Evolutionary conservation across 2,797 vertebrate species (phyloP), one percentile per base, ranked within the genome.

Genomic region (Epinephelus coioides): DNA sequence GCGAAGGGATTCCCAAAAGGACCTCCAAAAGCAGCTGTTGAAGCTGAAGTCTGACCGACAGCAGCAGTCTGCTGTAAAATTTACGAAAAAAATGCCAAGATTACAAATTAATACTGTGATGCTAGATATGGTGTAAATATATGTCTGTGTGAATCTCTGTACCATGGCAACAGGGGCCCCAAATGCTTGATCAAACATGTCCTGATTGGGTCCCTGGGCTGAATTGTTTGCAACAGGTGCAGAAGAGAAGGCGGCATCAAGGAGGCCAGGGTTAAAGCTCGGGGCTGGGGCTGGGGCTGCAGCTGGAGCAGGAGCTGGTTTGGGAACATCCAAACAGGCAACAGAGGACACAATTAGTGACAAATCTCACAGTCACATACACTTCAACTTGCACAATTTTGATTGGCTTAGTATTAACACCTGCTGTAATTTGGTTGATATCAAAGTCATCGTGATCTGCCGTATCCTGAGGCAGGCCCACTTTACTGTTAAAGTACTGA

Each of bases 1-100:
- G 94, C 96, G 88, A 99, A 98, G 8, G 96, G 97, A 82, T 98
- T 97, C 74, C 97, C 97, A 90, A 97, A 96, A 77, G 94, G 82
- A 86, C 96, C 96, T 30, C 86, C 96, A 82, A 97, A 96, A 49
- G 83, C 87, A 88, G 86, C 91, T 67, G 95, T 83, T 73, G 90
- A 83, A 21, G 72, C 87, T 73, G 90, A 77, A 23, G 59, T 87
- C 78, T 93, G 95, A 79, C 59, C 86, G 23, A 86, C 82, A 68
- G 91, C 65, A 60, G 89, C 57, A 54, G 66, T 87, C 90, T 91
- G 89, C 54, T 62, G 63, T 4, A 10, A 53, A 11, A 50, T 15
- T 0, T 0, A 64, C 11, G 27, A 30, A 40, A 43, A 5, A 21
- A 66, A 27, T 1, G 12, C 3, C 18, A 56, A 47, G 1, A 56